These are phyloP conservation scores for Drosophila pallidifrons DNA, from an alignment of 1,140 invertebrate genomes.

Conservation along the genomic window DNA sequence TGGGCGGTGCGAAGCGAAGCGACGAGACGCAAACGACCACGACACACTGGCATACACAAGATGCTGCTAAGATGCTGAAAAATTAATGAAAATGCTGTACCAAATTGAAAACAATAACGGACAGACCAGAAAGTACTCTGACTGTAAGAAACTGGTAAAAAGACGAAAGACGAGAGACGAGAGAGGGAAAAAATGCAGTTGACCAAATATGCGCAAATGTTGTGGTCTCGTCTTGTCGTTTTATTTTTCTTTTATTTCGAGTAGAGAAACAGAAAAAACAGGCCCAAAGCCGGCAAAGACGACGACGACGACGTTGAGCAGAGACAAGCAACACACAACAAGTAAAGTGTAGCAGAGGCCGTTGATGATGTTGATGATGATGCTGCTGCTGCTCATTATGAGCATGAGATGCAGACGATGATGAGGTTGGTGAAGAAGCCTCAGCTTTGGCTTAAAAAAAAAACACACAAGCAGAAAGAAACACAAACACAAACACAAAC, in stretches of 20 bases:
- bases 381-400: conserved; percentile 20
- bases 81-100: conserved; percentile 81
- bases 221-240: conserved; percentile 57
- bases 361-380: conserved; percentile 39
- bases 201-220: conserved; percentile 83
- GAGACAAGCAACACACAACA: conserved; percentile 23
- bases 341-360: conserved; percentile 52
- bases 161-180: too few species aligned
- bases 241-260: conserved; percentile 1
- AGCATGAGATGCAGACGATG: conserved; percentile 9
- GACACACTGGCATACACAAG: conserved; percentile 56
- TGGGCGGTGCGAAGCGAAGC: conserved; percentile 54
- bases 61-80: conserved; percentile 65
- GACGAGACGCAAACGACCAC: conserved; percentile 49
- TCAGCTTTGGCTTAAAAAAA: conserved; percentile 48
- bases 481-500: conserved; percentile 73
- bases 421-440: conserved; percentile 39
- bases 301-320: conserved; percentile 40
- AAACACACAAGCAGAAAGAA: conserved; percentile 19
- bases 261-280: conserved; percentile 18
- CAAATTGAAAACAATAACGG: conserved; percentile 80
- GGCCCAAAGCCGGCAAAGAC: conserved; percentile 45
- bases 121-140: conserved; percentile 26
- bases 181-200: conserved; percentile 63
- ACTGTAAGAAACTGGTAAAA: not conserved